Evolutionary conservation across 2,797 vertebrate genomes (phyloP).

Genomic region (Caiman crocodilus): DNA sequence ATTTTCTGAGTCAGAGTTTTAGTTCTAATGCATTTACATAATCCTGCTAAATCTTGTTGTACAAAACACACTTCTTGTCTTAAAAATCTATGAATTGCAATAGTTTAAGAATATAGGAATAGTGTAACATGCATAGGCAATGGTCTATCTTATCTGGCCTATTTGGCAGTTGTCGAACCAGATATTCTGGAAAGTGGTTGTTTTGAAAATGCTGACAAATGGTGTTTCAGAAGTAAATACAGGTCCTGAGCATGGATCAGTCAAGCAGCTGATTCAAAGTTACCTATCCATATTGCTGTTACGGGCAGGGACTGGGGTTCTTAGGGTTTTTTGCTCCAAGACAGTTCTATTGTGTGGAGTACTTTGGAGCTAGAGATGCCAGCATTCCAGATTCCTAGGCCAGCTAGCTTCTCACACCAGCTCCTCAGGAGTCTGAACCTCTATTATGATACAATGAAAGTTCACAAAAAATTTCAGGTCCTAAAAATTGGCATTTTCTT

Average conservation of each 20-base stretch:
- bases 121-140: not conserved
- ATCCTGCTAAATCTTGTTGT: not conserved
- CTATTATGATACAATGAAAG: not conserved
- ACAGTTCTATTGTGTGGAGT: too few relatives aligned
- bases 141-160: not conserved
- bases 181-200: too few relatives aligned
- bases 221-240: too few relatives aligned
- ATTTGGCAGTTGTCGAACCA: not conserved
- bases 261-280: too few relatives aligned
- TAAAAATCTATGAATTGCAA: not conserved
- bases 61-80: not conserved
- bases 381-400: too few relatives aligned
- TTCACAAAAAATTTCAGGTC: not conserved
- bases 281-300: too few relatives aligned
- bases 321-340: too few relatives aligned
- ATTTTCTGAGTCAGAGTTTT: not conserved
- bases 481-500: not conserved
- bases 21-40: not conserved
- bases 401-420: too few relatives aligned
- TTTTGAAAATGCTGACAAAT: too few relatives aligned
- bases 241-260: too few relatives aligned
- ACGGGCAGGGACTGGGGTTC: too few relatives aligned
- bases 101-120: not conserved
- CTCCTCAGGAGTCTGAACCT: not conserved
- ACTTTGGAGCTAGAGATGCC: too few relatives aligned